Conservation (phyloP, 2,113 vertebrate genomes). For the Arizona elegans region DNA sequence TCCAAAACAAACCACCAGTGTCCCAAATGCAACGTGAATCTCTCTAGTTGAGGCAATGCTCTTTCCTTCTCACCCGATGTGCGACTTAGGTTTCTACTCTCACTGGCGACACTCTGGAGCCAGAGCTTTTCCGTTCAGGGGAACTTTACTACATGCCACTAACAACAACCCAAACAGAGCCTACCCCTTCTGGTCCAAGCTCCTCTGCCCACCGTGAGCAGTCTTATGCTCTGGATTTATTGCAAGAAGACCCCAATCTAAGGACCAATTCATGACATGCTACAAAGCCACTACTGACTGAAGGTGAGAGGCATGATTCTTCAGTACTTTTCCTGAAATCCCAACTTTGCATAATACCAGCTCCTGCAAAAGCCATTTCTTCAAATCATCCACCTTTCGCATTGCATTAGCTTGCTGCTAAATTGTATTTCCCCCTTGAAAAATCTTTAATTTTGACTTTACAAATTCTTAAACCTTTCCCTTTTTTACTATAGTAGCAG, state of each 20-base stretch:
- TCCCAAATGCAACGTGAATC: constrained; percentile 30
- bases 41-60: constrained; percentile 21
- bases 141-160: constrained; percentile 60
- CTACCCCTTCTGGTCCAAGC: constrained; percentile 54
- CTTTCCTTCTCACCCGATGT: constrained; percentile 68
- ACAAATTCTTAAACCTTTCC: neutral
- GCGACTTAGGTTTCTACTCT: constrained; percentile 70
- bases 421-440: constrained; percentile 32
- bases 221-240: constrained; percentile 58
- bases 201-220: constrained; percentile 53
- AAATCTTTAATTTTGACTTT: constrained; percentile 13
- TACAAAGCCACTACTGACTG: constrained; percentile 64
- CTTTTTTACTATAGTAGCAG: neutral
- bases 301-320: constrained; percentile 20
- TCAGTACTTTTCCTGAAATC: constrained; percentile 35
- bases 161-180: constrained; percentile 65
- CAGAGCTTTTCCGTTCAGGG: constrained; percentile 63
- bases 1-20: constrained; percentile 11
- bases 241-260: constrained; percentile 50
- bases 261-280: constrained; percentile 64
- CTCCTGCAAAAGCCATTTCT: constrained; percentile 18
- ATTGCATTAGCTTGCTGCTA: constrained; percentile 46
- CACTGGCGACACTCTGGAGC: constrained; percentile 72
- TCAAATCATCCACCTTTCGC: constrained; percentile 15
- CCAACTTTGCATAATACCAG: neutral